These are phyloP conservation scores for Chesias legatella DNA, from an alignment of 2,888 invertebrate genomes.

Conservation along the genomic window DNA sequence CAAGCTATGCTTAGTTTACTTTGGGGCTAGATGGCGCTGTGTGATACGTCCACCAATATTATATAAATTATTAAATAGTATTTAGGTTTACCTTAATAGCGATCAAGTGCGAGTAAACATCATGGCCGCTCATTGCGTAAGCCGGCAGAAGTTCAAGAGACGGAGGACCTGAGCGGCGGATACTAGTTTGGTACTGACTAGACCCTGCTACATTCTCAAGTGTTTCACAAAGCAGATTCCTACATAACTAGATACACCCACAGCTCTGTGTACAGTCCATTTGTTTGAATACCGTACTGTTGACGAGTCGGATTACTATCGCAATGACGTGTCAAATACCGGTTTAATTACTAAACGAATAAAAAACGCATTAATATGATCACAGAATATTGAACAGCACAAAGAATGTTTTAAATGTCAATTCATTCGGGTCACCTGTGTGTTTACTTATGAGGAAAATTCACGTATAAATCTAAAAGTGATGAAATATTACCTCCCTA, in stretches of 20 bases:
- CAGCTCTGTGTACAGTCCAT: slow-evolving; percentile 16
- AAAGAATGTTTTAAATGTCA: neutral
- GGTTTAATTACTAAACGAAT: slow-evolving; percentile 18
- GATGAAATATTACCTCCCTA: too few species aligned
- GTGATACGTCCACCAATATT: too few species aligned
- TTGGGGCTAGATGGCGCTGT: too few species aligned
- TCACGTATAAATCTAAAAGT: too few species aligned
- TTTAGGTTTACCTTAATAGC: too few species aligned
- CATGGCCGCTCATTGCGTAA: too few species aligned
- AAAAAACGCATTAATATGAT: slow-evolving; percentile 11
- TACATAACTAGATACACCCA: neutral
- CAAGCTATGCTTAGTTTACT: too few species aligned
- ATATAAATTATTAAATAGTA: too few species aligned
- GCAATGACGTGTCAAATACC: slow-evolving; percentile 17
- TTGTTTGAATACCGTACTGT: slow-evolving; percentile 14
- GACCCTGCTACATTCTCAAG: slow-evolving; percentile 8
- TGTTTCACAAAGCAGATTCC: slow-evolving; percentile 4
- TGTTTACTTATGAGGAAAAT: too few species aligned
- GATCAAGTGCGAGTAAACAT: too few species aligned
- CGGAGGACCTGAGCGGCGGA: neutral
- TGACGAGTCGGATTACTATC: slow-evolving; percentile 19
- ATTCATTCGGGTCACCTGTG: too few species aligned
- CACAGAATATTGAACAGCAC: too few species aligned
- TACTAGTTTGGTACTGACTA: slow-evolving; percentile 1
- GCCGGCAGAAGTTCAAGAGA: neutral